Percentiles rank a stretch among this genome's conserved stretches.
These are phyloP conservation scores for Apus apus DNA, from an alignment of 2,113 vertebrate species.

Conservation along the genomic window DNA sequence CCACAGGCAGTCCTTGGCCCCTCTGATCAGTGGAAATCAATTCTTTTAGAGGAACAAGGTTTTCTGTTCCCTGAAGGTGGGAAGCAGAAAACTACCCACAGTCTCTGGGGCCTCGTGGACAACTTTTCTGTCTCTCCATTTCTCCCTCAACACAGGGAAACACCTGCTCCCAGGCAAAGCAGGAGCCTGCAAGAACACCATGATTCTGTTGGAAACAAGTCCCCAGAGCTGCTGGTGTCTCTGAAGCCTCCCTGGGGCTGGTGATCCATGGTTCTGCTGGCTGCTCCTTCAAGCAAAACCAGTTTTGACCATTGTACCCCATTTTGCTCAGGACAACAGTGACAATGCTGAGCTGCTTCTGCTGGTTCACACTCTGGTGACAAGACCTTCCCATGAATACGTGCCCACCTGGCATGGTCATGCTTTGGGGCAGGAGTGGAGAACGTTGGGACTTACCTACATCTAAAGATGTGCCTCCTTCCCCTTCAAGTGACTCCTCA, in stretches of 20 bases:
- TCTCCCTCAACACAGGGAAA: too few species aligned
- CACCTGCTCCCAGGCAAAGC: accelerated
- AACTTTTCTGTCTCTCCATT: accelerated
- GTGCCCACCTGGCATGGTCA: accelerated
- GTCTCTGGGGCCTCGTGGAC: neutral
- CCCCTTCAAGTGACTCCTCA: neutral
- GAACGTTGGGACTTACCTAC: accelerated
- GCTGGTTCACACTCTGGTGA: neutral
- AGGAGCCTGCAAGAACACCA: too few species aligned
- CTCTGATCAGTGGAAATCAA: too few species aligned
- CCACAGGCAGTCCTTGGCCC: too few species aligned
- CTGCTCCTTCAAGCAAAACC: too few species aligned
- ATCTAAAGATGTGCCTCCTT: neutral
- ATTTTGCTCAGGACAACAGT: too few species aligned
- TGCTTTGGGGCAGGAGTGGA: neutral
- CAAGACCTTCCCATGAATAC: accelerated
- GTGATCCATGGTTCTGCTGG: too few species aligned
- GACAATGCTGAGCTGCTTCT: neutral
- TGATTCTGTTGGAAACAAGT: too few species aligned
- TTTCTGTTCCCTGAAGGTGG: neutral
- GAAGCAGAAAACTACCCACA: neutral
- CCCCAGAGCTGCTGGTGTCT: too few species aligned
- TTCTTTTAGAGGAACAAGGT: neutral
- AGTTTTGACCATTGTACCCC: too few species aligned
- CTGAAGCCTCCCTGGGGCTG: too few species aligned